Percentiles rank a stretch among this genome's conserved stretches.
phyloP scores from a whole-genome alignment of 1,140 invertebrate genomes.

The Acromyrmex charruanus region DNA sequence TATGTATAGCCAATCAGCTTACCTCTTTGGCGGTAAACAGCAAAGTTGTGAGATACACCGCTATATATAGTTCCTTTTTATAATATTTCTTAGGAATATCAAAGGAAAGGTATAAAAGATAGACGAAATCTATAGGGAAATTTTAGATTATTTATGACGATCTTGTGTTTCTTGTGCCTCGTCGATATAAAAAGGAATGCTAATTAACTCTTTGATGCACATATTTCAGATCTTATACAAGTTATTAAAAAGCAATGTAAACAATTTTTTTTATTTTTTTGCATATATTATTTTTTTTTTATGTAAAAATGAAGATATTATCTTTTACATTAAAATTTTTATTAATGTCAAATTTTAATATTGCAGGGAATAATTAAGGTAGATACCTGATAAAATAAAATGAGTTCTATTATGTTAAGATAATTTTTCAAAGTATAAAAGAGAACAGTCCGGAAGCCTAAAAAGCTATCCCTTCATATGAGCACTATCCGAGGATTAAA shows the following conservation, averaged over 20 bases:
- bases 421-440: slow-evolving; percentile 45
- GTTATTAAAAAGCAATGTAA: neutral
- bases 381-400: slow-evolving; percentile 14
- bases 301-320: neutral
- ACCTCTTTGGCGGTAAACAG: slow-evolving; percentile 61
- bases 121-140: neutral
- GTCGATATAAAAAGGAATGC: neutral
- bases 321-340: slow-evolving; percentile 16
- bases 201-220: slow-evolving; percentile 5
- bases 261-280: neutral
- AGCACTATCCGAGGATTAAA: slow-evolving; percentile 17
- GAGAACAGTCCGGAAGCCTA: neutral
- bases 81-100: neutral
- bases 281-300: neutral
- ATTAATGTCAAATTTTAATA: slow-evolving; percentile 14
- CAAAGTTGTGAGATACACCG: neutral
- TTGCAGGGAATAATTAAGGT: neutral
- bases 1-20: slow-evolving; percentile 52
- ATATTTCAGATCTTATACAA: neutral
- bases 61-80: neutral
- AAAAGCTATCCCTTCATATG: slow-evolving; percentile 16
- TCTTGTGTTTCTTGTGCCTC: neutral
- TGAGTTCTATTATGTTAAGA: slow-evolving; percentile 34
- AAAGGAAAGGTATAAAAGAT: neutral
- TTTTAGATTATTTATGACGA: slow-evolving; percentile 38